phyloP scores from a whole-genome alignment of 2,888 invertebrate genomes.

The Tuta absoluta region DNA sequence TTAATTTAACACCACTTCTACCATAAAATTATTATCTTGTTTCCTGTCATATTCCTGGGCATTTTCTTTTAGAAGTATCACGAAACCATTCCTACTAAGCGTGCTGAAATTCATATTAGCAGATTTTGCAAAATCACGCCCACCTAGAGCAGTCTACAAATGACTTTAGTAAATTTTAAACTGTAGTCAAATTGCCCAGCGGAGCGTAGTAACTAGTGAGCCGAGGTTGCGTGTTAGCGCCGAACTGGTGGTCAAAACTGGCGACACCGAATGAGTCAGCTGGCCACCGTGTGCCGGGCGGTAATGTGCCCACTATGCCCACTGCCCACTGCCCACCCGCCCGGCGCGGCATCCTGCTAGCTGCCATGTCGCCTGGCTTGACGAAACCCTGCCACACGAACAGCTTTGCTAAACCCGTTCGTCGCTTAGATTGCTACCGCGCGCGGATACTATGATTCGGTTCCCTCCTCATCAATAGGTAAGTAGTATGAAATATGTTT shows the following conservation, averaged over 20 bases:
- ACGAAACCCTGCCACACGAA: slow-evolving; percentile 43
- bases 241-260: slow-evolving; percentile 58
- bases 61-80: too few species aligned
- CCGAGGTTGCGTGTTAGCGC: slow-evolving; percentile 70
- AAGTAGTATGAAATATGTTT: too few species aligned
- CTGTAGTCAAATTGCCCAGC: slow-evolving; percentile 59
- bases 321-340: slow-evolving; percentile 40
- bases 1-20: too few species aligned
- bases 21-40: too few species aligned
- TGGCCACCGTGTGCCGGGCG: slow-evolving; percentile 47
- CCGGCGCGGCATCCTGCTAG: slow-evolving; percentile 31
- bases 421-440: not conserved
- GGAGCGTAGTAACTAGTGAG: slow-evolving; percentile 68
- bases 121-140: not conserved
- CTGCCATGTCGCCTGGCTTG: slow-evolving; percentile 38
- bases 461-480: too few species aligned
- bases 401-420: not conserved
- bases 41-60: too few species aligned
- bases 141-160: slow-evolving; percentile 11
- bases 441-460: not conserved
- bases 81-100: too few species aligned
- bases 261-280: slow-evolving; percentile 62
- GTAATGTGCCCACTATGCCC: slow-evolving; percentile 39
- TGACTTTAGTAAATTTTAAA: slow-evolving; percentile 48
- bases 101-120: too few species aligned